A percentile compares a stretch with the other conserved stretches of the same genome.
These are phyloP conservation scores for Butorides virescens DNA, from an alignment of 2,113 vertebrate genomes.

Conservation along the genomic window DNA sequence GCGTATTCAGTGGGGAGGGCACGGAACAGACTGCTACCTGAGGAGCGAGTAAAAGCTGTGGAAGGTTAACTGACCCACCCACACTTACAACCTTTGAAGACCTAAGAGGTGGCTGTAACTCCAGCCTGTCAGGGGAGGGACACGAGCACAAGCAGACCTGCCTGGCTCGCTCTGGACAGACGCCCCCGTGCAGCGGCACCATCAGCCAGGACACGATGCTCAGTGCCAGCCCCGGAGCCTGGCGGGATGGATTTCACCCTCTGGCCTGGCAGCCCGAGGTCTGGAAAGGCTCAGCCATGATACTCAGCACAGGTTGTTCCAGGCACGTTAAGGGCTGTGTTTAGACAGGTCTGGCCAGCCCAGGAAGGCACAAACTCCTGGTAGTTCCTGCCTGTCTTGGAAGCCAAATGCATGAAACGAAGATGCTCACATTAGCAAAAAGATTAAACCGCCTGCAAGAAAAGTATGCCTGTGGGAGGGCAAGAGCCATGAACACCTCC, in stretches of 20 bases:
- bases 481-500: not conserved
- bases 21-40: not conserved
- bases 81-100: not conserved
- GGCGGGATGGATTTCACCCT: not conserved
- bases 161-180: not conserved
- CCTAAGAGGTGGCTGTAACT: not conserved
- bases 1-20: not conserved
- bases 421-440: not conserved
- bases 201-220: rapidly evolving
- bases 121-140: not conserved
- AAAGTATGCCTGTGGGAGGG: not conserved
- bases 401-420: not conserved
- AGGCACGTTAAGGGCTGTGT: not conserved
- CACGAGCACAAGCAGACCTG: rapidly evolving
- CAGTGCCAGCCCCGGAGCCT: rapidly evolving
- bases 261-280: not conserved
- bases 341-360: not conserved
- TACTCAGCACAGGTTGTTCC: not conserved
- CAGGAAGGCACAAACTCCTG: not conserved
- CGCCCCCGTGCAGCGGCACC: rapidly evolving
- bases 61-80: not conserved
- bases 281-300: not conserved
- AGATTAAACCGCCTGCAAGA: rapidly evolving
- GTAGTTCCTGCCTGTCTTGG: not conserved
- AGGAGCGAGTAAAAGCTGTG: not conserved